Conservation (phyloP, 2,888 invertebrate species). For the Panorpa germanica region DNA sequence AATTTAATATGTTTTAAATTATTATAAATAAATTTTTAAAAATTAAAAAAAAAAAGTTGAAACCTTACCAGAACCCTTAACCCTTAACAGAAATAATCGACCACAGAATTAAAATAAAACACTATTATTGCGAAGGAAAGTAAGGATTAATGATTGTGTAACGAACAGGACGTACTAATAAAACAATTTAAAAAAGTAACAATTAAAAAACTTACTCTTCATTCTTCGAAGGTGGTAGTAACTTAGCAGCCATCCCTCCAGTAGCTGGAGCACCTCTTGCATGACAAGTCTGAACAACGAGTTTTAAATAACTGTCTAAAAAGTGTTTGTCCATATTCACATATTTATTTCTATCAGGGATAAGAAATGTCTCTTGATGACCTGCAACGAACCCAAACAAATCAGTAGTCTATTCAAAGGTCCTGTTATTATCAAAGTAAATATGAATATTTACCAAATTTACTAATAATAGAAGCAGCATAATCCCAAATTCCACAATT, state of each 20-base stretch:
- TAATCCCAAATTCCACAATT: conserved; percentile 66
- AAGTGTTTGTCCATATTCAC: conserved; percentile 44
- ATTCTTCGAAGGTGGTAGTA: conserved; percentile 26
- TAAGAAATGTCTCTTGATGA: conserved; percentile 32
- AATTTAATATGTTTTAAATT: no score
- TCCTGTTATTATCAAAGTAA: background rate
- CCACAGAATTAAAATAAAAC: no score
- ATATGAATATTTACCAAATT: conserved; percentile 29
- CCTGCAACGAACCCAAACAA: conserved; percentile 20
- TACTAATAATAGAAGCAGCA: conserved; percentile 41
- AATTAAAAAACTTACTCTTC: conserved; percentile 19
- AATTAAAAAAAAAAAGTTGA: no score
- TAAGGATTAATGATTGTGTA: no score
- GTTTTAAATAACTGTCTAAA: conserved; percentile 37
- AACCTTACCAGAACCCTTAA: no score
- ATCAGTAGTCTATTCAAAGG: background rate
- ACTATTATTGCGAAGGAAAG: no score
- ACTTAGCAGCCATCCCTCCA: conserved; percentile 46
- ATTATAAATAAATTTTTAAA: no score
- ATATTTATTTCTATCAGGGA: conserved; percentile 49
- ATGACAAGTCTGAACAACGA: conserved; percentile 38
- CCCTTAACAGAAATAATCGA: no score
- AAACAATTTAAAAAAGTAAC: background rate
- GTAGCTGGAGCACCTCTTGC: conserved; percentile 39
- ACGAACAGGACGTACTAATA: no score